Conservation (phyloP, 2,113 vertebrate genomes). For the Myotis davidii region DNA sequence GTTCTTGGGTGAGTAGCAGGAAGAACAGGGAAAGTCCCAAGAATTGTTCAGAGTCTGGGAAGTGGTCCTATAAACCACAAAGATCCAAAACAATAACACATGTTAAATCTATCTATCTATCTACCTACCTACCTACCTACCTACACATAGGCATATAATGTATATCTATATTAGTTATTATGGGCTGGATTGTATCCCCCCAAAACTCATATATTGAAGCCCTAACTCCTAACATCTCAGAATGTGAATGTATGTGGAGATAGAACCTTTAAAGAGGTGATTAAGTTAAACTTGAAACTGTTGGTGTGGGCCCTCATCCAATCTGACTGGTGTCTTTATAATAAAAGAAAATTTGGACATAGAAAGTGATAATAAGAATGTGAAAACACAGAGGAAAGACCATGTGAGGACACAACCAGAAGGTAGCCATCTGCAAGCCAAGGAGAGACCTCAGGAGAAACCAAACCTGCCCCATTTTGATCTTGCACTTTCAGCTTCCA, state of each 20-base stretch:
- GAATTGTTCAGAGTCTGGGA: neutral
- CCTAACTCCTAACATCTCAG: neutral
- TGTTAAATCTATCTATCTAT: neutral
- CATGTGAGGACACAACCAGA: neutral
- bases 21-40: neutral
- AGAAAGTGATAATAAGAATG: neutral
- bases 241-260: neutral
- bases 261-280: neutral
- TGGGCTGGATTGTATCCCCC: neutral
- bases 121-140: neutral
- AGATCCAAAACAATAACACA: neutral
- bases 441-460: neutral
- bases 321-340: neutral
- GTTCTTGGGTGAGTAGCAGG: neutral
- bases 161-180: neutral
- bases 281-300: neutral
- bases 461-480: neutral
- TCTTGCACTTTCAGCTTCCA: neutral
- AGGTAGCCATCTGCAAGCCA: neutral
- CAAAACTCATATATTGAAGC: neutral
- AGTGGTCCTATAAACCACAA: neutral
- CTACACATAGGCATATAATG: neutral
- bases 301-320: neutral
- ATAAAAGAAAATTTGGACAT: neutral
- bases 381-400: neutral